phyloP scores from a whole-genome alignment of 2,113 vertebrate species.

The Phoxinus phoxinus region DNA sequence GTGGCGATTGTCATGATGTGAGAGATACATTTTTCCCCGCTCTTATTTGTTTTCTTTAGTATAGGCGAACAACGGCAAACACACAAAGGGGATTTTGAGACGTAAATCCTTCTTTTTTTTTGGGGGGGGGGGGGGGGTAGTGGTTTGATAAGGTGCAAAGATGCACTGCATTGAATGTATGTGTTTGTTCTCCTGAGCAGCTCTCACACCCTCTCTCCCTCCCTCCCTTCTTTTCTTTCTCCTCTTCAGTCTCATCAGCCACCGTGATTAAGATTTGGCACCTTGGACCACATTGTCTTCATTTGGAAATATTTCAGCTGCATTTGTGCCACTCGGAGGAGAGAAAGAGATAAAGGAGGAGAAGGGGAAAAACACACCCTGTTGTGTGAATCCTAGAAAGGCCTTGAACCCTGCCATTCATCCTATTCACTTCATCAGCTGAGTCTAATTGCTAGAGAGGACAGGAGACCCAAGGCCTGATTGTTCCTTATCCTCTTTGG shows the following conservation, averaged over 20 bases:
- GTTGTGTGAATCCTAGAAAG: conserved; percentile 97
- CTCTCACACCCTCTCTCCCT: conserved; percentile 61
- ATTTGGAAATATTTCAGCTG: conserved; percentile 97
- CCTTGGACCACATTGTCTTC: conserved; percentile 83
- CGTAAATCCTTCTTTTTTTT: conserved; percentile 53
- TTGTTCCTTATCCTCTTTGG: conserved; percentile 99
- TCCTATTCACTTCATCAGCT: conserved; percentile 99
- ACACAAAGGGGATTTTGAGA: conserved; percentile 49
- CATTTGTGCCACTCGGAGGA: conserved; percentile 83
- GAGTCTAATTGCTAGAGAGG: conserved; percentile 99
- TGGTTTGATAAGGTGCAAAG: conserved; percentile 54
- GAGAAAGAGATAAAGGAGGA: conserved; percentile 75
- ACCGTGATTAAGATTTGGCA: conserved; percentile 73
- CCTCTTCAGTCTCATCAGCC: conserved; percentile 69
- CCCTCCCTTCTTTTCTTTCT: conserved; percentile 51
- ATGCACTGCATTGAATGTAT: conserved; percentile 57
- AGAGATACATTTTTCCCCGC: conserved; percentile 41
- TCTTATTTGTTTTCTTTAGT: conserved; percentile 50
- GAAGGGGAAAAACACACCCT: conserved; percentile 84
- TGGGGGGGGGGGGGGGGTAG: not conserved
- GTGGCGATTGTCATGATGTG: conserved; percentile 46
- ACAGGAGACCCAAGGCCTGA: conserved; percentile 95
- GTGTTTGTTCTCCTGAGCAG: conserved; percentile 62
- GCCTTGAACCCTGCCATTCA: conserved; percentile 99
- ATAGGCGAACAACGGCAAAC: conserved; percentile 42